Percentiles rank a stretch among this genome's conserved stretches.
Evolutionary conservation across 2,797 vertebrate genomes (phyloP).

Genomic region (Eulemur rubriventer): DNA sequence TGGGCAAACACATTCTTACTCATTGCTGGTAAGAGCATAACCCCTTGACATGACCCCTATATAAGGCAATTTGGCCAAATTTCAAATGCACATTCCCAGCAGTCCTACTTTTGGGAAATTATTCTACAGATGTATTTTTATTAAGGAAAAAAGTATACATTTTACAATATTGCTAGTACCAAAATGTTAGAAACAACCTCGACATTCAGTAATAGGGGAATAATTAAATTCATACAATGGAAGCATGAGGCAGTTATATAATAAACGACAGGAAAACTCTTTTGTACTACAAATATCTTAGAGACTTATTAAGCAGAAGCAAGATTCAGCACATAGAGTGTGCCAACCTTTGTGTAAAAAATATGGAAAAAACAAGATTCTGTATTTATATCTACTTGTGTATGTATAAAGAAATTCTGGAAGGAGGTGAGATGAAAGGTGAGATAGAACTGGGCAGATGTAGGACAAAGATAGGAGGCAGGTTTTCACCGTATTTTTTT

Average conservation of each 20-base stretch:
- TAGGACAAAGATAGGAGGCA: background rate
- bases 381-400: background rate
- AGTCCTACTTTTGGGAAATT: constrained; percentile 38
- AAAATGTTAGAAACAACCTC: constrained; percentile 2
- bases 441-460: background rate
- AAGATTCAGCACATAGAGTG: background rate
- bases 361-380: background rate
- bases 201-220: background rate
- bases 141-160: background rate
- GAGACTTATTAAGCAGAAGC: background rate
- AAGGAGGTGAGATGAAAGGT: background rate
- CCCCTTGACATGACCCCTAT: background rate
- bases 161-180: background rate
- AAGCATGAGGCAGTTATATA: background rate
- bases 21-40: constrained; percentile 43
- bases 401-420: background rate
- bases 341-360: background rate
- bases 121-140: constrained; percentile 2
- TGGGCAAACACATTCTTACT: background rate
- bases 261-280: background rate
- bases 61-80: background rate
- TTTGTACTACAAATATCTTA: background rate
- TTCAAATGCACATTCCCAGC: constrained; percentile 49
- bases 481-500: background rate
- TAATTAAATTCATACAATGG: background rate